A percentile compares a stretch with the other conserved stretches of the same genome.
These are phyloP conservation scores for Takifugu flavidus DNA, from an alignment of 2,113 vertebrate species.

Conservation along the genomic window DNA sequence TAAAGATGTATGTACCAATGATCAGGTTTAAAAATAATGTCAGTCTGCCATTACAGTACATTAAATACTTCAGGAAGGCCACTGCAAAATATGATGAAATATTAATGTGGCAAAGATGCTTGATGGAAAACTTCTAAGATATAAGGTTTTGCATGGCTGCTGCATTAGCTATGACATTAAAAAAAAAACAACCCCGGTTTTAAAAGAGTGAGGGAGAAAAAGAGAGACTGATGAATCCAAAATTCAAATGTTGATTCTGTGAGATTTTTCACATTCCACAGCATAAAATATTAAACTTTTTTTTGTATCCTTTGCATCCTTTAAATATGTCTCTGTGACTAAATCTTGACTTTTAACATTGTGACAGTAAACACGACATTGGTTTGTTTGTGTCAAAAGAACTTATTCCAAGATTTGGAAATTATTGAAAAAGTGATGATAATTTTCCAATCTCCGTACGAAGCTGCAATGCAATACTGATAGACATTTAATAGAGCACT, in stretches of 20 bases:
- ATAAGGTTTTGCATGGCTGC: slow-evolving; percentile 24
- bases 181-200: slow-evolving; percentile 20
- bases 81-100: slow-evolving; percentile 36
- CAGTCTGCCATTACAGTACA: slow-evolving; percentile 1
- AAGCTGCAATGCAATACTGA: too few relatives aligned
- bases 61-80: slow-evolving; percentile 17
- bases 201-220: neutral
- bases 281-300: slow-evolving; percentile 59
- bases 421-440: too few relatives aligned
- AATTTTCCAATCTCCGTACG: too few relatives aligned
- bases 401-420: too few relatives aligned
- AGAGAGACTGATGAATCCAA: neutral
- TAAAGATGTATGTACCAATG: slow-evolving; percentile 7
- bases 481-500: too few relatives aligned
- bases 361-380: slow-evolving; percentile 44
- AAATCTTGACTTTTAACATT: slow-evolving; percentile 43
- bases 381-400: too few relatives aligned
- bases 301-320: slow-evolving; percentile 43
- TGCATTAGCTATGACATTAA: slow-evolving; percentile 27
- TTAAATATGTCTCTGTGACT: slow-evolving; percentile 41
- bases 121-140: slow-evolving; percentile 20
- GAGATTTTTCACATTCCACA: slow-evolving; percentile 54
- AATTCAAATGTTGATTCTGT: slow-evolving; percentile 14
- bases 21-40: slow-evolving; percentile 1
- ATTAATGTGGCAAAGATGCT: slow-evolving; percentile 38